phyloP scores from a whole-genome alignment of 2,113 vertebrate species.

The Anoplopoma fimbria region DNA sequence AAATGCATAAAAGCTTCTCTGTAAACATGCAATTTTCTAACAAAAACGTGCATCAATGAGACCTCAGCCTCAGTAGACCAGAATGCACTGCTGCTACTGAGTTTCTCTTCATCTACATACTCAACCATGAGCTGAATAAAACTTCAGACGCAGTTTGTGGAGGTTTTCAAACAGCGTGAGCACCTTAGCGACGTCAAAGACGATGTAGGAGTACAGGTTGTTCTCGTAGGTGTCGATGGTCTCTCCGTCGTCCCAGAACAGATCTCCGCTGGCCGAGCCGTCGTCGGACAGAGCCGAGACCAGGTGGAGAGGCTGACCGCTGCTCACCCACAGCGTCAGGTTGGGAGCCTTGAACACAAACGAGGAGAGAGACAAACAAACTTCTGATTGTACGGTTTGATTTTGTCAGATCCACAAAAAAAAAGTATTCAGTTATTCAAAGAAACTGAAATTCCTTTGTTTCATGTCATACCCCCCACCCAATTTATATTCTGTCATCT shows the following conservation, averaged over 20 bases:
- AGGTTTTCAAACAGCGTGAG: not conserved
- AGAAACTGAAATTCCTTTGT: no score
- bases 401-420: not conserved
- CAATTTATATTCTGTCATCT: no score
- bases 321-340: conserved; percentile 82
- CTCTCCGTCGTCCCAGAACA: conserved; percentile 91
- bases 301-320: conserved; percentile 85
- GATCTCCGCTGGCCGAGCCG: conserved; percentile 83
- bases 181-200: conserved; percentile 86
- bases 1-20: no score
- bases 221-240: conserved; percentile 86
- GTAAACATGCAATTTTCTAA: no score
- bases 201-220: conserved; percentile 84
- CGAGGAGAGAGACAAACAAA: not conserved
- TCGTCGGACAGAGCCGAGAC: conserved; percentile 80
- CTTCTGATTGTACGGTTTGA: not conserved
- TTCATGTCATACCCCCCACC: no score
- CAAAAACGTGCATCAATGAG: no score
- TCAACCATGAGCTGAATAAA: not conserved
- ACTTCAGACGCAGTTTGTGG: not conserved
- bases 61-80: not conserved
- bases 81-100: not conserved
- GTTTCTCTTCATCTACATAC: not conserved
- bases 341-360: conserved; percentile 81
- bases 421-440: no score